phyloP scores from a whole-genome alignment of 1,140 invertebrate genomes.

The Colletes latitarsis region DNA sequence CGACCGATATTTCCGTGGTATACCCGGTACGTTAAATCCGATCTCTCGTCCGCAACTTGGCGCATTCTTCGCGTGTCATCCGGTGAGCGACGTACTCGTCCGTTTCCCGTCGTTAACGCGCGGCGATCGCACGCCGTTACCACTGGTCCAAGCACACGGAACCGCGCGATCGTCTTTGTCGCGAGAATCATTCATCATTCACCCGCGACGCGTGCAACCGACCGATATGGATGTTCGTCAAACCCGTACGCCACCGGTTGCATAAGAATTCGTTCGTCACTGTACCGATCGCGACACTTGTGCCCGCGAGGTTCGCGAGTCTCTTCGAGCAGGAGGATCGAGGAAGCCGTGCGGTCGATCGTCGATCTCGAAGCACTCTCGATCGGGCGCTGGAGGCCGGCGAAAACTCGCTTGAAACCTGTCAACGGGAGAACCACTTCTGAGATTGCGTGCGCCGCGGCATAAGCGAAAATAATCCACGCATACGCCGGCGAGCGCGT shows the following conservation, averaged over 20 bases:
- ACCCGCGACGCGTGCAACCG: background rate
- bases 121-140: conserved; percentile 16
- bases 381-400: conserved; percentile 15
- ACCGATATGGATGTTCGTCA: background rate
- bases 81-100: background rate
- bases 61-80: no score
- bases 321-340: background rate
- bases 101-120: conserved; percentile 7
- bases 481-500: conserved; percentile 5
- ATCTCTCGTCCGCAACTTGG: background rate
- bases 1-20: background rate
- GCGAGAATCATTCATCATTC: conserved; percentile 36
- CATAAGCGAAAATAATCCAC: conserved; percentile 70
- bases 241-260: conserved; percentile 3
- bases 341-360: no score
- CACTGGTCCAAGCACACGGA: background rate
- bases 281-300: background rate
- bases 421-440: conserved; percentile 68
- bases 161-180: background rate
- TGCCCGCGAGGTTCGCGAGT: background rate
- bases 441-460: conserved; percentile 65
- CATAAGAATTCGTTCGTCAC: conserved; percentile 28
- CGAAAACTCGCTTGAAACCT: conserved; percentile 53
- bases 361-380: background rate
- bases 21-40: no score